Conservation (phyloP, 1,140 invertebrate species). For the Orius laevigatus region DNA sequence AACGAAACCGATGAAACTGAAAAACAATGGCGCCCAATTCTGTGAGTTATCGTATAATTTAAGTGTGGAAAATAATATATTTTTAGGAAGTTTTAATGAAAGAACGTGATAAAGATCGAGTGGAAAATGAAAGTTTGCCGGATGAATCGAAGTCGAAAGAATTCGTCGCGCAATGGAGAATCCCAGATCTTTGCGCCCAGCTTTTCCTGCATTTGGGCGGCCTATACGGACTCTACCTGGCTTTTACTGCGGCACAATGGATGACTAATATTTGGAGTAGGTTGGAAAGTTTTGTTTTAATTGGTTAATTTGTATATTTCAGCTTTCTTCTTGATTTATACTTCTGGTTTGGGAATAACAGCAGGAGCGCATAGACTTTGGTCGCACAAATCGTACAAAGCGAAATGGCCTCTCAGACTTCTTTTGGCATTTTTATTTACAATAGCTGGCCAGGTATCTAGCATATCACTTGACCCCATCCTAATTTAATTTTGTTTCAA, state of each 20-base stretch:
- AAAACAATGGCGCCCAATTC: no score
- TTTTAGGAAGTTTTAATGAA: no score
- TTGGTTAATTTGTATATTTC: constrained; percentile 4
- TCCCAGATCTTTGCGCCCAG: constrained; percentile 44
- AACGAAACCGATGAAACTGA: no score
- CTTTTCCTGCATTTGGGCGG: constrained; percentile 46
- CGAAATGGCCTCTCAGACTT: constrained; percentile 36
- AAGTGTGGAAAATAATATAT: no score
- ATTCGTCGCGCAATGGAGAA: no score
- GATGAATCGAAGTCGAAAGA: no score
- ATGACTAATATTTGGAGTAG: constrained; percentile 54
- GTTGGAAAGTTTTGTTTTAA: constrained; percentile 23
- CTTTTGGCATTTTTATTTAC: constrained; percentile 47
- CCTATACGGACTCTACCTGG: constrained; percentile 50
- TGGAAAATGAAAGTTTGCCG: no score
- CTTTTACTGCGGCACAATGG: constrained; percentile 38
- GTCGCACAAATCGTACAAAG: constrained; percentile 48
- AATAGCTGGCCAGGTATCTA: constrained; percentile 62
- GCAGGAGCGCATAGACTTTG: constrained; percentile 49
- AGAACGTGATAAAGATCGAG: no score
- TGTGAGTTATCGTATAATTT: no score
- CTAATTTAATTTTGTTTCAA: constrained; percentile 25
- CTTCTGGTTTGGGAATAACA: constrained; percentile 30
- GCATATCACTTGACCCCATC: no score
- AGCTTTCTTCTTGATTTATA: constrained; percentile 5